Conservation (phyloP, 2,888 invertebrate species). For the Anticlea derivata region DNA sequence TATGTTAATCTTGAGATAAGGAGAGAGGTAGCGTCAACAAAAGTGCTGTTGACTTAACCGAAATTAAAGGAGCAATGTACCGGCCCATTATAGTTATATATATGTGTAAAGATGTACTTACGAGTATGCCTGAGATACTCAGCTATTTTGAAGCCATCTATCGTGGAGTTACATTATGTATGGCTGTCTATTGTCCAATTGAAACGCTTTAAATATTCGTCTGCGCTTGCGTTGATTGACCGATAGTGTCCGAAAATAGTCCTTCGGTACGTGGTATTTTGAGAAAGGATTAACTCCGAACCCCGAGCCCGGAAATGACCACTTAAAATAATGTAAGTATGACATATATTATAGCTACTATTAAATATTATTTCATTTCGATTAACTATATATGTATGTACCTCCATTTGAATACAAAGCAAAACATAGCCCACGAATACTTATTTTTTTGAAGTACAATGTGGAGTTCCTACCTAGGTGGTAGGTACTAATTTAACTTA, state of each 20-base stretch:
- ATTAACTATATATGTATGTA: background rate
- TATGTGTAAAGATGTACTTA: too few species aligned
- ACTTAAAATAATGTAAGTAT: conserved; percentile 16
- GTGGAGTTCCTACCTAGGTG: too few species aligned
- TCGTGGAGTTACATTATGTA: conserved; percentile 21
- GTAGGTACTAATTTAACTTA: too few species aligned
- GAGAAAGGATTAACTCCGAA: conserved; percentile 29
- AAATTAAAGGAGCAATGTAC: conserved; percentile 64
- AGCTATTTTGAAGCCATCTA: background rate
- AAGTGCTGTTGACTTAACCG: conserved; percentile 66
- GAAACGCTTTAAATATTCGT: conserved; percentile 22
- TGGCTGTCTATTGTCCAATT: conserved; percentile 12
- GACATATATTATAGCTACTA: too few species aligned
- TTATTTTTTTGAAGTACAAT: too few species aligned
- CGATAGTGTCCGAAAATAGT: conserved; percentile 64
- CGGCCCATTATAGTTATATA: conserved; percentile 27
- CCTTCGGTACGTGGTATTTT: conserved; percentile 45
- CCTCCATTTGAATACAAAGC: too few species aligned
- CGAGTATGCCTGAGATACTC: too few species aligned
- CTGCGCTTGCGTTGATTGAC: conserved; percentile 46
- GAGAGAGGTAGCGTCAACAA: conserved; percentile 36
- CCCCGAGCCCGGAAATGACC: conserved; percentile 8
- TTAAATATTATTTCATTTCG: too few species aligned
- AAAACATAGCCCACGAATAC: too few species aligned
- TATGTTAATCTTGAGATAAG: conserved; percentile 43